Percentiles rank a stretch among this genome's conserved stretches.
Conservation (phyloP, 2,888 invertebrate species). For the Dexiosoma caninum region DNA sequence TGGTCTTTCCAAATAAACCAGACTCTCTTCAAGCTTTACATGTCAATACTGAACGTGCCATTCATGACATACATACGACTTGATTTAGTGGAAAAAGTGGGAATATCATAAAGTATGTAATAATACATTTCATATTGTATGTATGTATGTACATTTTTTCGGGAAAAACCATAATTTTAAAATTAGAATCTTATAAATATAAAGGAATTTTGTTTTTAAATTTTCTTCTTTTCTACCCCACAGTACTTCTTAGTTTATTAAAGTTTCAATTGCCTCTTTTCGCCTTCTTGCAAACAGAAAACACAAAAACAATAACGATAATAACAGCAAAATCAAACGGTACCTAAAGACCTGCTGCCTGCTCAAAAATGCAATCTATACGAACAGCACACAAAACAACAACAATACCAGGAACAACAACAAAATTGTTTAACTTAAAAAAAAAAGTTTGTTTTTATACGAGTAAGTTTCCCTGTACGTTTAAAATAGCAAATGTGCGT, state of each 20-base stretch:
- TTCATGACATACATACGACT: no score
- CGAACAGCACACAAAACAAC: conserved; percentile 28
- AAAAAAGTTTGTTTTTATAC: conserved; percentile 4
- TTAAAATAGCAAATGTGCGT: conserved; percentile 43
- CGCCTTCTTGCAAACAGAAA: neutral
- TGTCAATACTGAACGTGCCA: no score
- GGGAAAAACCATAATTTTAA: no score
- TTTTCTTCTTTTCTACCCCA: neutral
- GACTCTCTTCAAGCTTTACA: no score
- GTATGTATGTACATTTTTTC: no score
- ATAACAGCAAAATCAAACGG: conserved; percentile 53
- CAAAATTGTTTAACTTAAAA: conserved; percentile 24
- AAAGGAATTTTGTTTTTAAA: no score
- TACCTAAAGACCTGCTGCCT: conserved; percentile 53
- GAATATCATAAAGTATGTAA: no score
- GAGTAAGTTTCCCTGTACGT: conserved; percentile 13
- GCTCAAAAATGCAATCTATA: conserved; percentile 47
- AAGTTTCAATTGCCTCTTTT: neutral
- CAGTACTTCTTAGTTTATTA: conserved; percentile 12
- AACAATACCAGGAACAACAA: neutral
- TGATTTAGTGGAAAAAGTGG: no score
- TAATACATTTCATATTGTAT: no score
- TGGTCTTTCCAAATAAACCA: no score
- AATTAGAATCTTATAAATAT: no score
- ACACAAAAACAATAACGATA: neutral